A percentile compares a stretch with the other conserved stretches of the same genome.
Conservation (phyloP, 2,797 vertebrate species). For the Rousettus madagascariensis region DNA sequence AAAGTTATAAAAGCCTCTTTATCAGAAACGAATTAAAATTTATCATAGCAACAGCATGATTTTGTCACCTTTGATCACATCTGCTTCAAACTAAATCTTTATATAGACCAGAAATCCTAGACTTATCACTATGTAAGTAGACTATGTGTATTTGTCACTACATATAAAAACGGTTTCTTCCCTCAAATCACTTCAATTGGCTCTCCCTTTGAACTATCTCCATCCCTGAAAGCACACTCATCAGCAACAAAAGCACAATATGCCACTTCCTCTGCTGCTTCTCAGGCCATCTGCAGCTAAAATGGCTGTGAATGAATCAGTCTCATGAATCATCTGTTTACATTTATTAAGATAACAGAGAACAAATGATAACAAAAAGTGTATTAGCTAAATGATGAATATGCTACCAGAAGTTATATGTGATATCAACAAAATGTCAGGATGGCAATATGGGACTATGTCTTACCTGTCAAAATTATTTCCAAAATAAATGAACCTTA, state of each 20-base stretch:
- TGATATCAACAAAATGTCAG: constrained; percentile 51
- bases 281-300: constrained; percentile 30
- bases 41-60: not conserved
- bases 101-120: not conserved
- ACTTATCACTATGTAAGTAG: not conserved
- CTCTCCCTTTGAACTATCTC: not conserved
- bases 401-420: constrained; percentile 57
- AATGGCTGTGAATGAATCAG: constrained; percentile 45
- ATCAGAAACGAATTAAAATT: not conserved
- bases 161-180: not conserved
- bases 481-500: constrained; percentile 73
- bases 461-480: constrained; percentile 75
- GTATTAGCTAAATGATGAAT: constrained; percentile 60
- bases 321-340: constrained; percentile 67
- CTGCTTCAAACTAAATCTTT: not conserved
- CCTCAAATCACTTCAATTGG: not conserved
- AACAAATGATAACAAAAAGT: constrained; percentile 67
- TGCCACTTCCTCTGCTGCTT: not conserved
- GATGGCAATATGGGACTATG: constrained; percentile 32
- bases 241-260: not conserved
- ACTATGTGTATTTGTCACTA: not conserved
- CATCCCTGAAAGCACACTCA: not conserved
- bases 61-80: not conserved
- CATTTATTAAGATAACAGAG: constrained; percentile 68
- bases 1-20: not conserved